These are phyloP conservation scores for Echiichthys vipera DNA, from an alignment of 2,797 vertebrate species.

Conservation along the genomic window DNA sequence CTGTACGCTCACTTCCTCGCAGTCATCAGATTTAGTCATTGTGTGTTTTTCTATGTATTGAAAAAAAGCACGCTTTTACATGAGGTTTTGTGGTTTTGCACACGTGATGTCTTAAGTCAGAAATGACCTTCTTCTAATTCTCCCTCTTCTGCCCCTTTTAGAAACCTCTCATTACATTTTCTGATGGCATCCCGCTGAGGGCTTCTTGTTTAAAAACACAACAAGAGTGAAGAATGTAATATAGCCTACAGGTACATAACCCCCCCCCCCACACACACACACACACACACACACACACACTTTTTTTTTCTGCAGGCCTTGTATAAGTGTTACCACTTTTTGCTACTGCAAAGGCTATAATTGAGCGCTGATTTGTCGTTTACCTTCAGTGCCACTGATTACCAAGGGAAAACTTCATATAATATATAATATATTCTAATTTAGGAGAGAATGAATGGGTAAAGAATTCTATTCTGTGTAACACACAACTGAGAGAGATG, in stretches of 20 bases:
- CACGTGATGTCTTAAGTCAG: conserved; percentile 81
- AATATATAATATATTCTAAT: conserved; percentile 33
- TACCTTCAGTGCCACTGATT: conserved; percentile 58
- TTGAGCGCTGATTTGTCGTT: conserved; percentile 56
- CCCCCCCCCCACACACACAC: too few relatives aligned
- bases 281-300: too few relatives aligned
- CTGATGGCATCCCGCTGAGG: conserved; percentile 66
- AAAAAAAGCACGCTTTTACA: conserved; percentile 79
- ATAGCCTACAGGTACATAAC: conserved; percentile 60
- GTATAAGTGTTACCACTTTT: conserved; percentile 65
- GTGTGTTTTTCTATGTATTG: conserved; percentile 72
- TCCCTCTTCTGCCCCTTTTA: conserved; percentile 65
- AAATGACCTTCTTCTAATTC: conserved; percentile 75
- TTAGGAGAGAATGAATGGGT: conserved; percentile 22
- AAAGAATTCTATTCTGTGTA: conserved; percentile 17
- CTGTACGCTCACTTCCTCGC: conserved; percentile 31
- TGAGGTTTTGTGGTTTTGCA: conserved; percentile 84
- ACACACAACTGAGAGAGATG: conserved; percentile 44
- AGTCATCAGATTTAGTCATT: conserved; percentile 59
- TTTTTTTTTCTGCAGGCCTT: conserved; percentile 43
- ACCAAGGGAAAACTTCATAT: conserved; percentile 42
- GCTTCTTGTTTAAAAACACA: conserved; percentile 63
- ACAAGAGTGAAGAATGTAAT: conserved; percentile 74
- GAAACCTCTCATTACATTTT: conserved; percentile 62
- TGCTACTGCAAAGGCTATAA: conserved; percentile 60